Evolutionary conservation across 2,888 invertebrate genomes (phyloP), one percentile per base, ranked within the genome.

Genomic region (Erpobdella octoculata): DNA sequence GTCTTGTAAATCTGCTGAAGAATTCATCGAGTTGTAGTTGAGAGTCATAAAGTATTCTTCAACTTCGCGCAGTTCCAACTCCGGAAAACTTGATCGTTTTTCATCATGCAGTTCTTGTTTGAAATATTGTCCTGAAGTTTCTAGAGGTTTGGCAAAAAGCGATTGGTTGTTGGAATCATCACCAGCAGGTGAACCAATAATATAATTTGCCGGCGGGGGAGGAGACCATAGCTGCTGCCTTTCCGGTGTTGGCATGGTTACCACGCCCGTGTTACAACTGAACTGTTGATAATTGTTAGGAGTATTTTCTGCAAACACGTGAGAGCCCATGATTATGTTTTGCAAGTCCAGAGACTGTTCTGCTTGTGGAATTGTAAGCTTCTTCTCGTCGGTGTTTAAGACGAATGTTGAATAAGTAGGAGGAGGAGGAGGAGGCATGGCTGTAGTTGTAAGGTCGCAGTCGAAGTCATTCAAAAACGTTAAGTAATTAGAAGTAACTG

Each of bases 91-190:
- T 21, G 28, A 53, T 21, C 53, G 53, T 8, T 41, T 67, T 6
- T 25, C 41, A 12, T 37, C n/a, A 12, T 21, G n/a, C 1, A 2
- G 15, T 6, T 35, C 64, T 12, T 2, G n/a, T 12, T 5, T 31
- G 66, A 25, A 8, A n/a, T 66, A 38, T 4, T 6, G 5, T 31
- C 33, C 8, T 25, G 28, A 25, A 15, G 21, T 38, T 18, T 66
- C 67, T n/a, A 38, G 31, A 4, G 46, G n/a, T 2, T 41, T 31
- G 0, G 41, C 15, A 12, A 67, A 46, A 31, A 67, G 46, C n/a
- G 67, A 67, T 33, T 67, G 67, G 38, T 67, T 67, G 67, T 67
- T 65, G 65, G 37, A 33, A 18, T 67, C 67, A 18, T 67, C 67
- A 18, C 28, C 31, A 46, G 37, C 41, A 41, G 46, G 41, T 25